These are phyloP conservation scores for Zaprionus lineosus DNA, from an alignment of 2,888 invertebrate species.

Conservation along the genomic window DNA sequence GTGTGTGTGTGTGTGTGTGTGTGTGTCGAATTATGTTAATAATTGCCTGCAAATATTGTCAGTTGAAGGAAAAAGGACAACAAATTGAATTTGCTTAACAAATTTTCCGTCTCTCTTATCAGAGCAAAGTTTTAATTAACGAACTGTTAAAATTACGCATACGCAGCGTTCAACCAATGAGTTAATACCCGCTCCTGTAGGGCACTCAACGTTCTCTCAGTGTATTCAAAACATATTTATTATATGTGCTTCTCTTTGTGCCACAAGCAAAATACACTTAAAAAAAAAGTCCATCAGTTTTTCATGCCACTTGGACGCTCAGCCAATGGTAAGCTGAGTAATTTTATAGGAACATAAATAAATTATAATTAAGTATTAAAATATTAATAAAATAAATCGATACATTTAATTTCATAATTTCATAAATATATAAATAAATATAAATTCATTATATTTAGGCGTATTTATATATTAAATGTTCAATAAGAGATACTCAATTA, in stretches of 20 bases:
- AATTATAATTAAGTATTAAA: too few species aligned
- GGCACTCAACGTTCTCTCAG: slow-evolving; percentile 18
- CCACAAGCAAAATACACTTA: neutral
- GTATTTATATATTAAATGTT: too few species aligned
- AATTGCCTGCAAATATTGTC: slow-evolving; percentile 33
- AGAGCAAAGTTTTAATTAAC: slow-evolving; percentile 65
- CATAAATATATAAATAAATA: too few species aligned
- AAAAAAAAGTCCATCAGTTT: too few species aligned
- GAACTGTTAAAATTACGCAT: slow-evolving; percentile 47
- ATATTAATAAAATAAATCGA: too few species aligned
- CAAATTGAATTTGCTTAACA: slow-evolving; percentile 20
- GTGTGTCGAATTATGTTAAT: slow-evolving; percentile 53
- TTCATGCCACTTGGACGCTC: too few species aligned
- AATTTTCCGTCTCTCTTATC: slow-evolving; percentile 9
- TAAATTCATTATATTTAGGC: too few species aligned
- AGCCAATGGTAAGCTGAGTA: too few species aligned
- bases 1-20: slow-evolving; percentile 38
- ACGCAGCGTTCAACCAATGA: slow-evolving; percentile 40
- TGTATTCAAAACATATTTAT: slow-evolving; percentile 29
- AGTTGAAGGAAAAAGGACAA: slow-evolving; percentile 7
- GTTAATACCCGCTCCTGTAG: slow-evolving; percentile 14
- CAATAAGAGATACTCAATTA: too few species aligned
- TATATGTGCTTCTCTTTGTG: slow-evolving; percentile 12
- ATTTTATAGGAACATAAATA: too few species aligned
- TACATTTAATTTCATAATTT: too few species aligned